These are phyloP conservation scores for Aleiodes testaceus DNA, from an alignment of 2,888 invertebrate genomes.

Conservation along the genomic window DNA sequence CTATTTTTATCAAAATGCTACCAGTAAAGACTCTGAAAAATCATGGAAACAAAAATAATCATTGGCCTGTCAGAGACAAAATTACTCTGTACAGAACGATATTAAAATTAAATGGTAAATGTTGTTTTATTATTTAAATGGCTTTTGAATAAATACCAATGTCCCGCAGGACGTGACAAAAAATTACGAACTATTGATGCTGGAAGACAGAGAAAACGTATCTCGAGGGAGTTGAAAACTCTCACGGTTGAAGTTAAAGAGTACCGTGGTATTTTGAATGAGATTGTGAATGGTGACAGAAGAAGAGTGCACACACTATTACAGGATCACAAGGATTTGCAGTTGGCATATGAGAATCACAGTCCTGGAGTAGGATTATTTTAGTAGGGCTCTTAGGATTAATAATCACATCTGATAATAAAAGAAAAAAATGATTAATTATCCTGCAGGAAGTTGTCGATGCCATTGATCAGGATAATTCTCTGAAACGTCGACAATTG, in stretches of 20 bases:
- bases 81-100: conserved; percentile 80
- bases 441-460: conserved; percentile 76
- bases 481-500: conserved; percentile 77
- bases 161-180: conserved; percentile 76
- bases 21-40: conserved; percentile 77
- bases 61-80: conserved; percentile 81
- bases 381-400: conserved; percentile 10
- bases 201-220: conserved; percentile 73
- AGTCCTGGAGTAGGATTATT: conserved; percentile 65
- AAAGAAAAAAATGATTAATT: conserved; percentile 39
- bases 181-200: conserved; percentile 78
- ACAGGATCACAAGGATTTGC: conserved; percentile 76
- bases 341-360: conserved; percentile 75
- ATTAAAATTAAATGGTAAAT: conserved; percentile 78
- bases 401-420: conserved; percentile 24
- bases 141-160: background rate
- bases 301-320: conserved; percentile 77
- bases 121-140: conserved; percentile 1
- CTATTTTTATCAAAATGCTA: conserved; percentile 70
- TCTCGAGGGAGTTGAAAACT: conserved; percentile 76
- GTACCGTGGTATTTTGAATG: conserved; percentile 76
- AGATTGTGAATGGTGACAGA: conserved; percentile 77
- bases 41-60: conserved; percentile 79
- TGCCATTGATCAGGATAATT: conserved; percentile 78
- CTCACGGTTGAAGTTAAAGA: conserved; percentile 76